Conservation (phyloP, 23 tunicate species). For the Ciona savignyi region DNA sequence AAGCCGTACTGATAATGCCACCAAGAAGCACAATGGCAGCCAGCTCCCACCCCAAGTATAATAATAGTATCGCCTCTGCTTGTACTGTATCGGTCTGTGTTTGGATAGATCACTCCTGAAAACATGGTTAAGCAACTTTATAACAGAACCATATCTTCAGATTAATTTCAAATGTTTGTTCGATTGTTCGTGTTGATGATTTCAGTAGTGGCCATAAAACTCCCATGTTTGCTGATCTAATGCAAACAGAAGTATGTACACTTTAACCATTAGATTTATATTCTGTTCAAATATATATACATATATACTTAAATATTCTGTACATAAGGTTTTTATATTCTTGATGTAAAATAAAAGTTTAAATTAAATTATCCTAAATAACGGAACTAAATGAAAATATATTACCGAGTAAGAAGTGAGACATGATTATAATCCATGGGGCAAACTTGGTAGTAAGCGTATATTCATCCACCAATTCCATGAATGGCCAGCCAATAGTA, state of each 20-base stretch:
- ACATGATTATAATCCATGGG: constrained; percentile 69
- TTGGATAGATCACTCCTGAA: constrained; percentile 86
- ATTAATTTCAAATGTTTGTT: too few relatives aligned
- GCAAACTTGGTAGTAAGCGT: constrained; percentile 59
- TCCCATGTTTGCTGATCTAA: too few relatives aligned
- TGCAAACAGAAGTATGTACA: too few relatives aligned
- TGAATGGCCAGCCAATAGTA: constrained; percentile 88
- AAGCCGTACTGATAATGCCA: constrained; percentile 56
- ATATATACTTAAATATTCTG: too few relatives aligned
- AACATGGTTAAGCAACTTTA: neutral
- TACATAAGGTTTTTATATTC: too few relatives aligned
- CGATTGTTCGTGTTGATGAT: too few relatives aligned
- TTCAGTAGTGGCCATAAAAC: too few relatives aligned
- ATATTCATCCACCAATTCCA: constrained; percentile 84
- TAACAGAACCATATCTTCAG: neutral
- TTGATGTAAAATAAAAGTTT: too few relatives aligned
- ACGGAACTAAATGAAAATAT: too few relatives aligned
- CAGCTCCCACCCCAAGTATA: constrained; percentile 92
- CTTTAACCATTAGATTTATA: too few relatives aligned
- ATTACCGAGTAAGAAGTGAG: constrained; percentile 79
- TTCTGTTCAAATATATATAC: too few relatives aligned
- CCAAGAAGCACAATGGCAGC: constrained; percentile 76
- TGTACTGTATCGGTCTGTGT: constrained; percentile 66
- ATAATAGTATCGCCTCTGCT: constrained; percentile 95
- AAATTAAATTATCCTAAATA: too few relatives aligned